These are phyloP conservation scores for Peromyscus polionotus DNA, from an alignment of 2,113 vertebrate genomes.

Conservation along the genomic window DNA sequence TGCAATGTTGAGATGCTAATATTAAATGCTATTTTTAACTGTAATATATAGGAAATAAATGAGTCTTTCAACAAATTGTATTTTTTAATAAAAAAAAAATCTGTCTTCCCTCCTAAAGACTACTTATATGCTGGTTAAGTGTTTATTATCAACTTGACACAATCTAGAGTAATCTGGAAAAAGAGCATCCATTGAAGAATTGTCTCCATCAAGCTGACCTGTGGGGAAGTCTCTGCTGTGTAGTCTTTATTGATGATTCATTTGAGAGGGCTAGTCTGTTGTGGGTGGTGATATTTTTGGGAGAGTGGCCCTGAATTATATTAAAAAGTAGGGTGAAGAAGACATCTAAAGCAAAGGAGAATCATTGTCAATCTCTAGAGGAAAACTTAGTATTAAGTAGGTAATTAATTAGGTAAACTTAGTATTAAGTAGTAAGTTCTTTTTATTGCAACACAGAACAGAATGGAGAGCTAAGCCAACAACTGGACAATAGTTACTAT, in stretches of 20 bases:
- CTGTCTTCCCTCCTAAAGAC: neutral
- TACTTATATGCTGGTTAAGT: neutral
- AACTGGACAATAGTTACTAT: neutral
- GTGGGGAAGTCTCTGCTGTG: neutral
- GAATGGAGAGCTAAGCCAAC: neutral
- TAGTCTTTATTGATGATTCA: neutral
- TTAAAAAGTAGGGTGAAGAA: neutral
- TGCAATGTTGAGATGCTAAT: neutral
- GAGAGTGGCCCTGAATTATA: neutral
- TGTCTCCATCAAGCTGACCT: neutral
- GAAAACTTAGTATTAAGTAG: neutral
- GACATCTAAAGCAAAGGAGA: neutral
- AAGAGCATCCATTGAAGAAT: neutral
- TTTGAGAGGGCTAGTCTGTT: neutral
- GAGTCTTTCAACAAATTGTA: neutral
- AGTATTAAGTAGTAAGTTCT: neutral
- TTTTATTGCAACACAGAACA: neutral
- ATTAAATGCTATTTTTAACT: neutral
- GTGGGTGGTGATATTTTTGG: neutral
- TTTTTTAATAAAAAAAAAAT: neutral
- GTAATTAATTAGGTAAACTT: neutral
- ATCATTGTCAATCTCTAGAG: neutral
- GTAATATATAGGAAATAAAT: slow-evolving; percentile 3
- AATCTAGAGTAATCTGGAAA: neutral
- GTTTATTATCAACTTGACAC: neutral